Base-by-base conservation (phyloP, 2,113 vertebrate genomes). In the Girardinichthys multiradiatus region DNA sequence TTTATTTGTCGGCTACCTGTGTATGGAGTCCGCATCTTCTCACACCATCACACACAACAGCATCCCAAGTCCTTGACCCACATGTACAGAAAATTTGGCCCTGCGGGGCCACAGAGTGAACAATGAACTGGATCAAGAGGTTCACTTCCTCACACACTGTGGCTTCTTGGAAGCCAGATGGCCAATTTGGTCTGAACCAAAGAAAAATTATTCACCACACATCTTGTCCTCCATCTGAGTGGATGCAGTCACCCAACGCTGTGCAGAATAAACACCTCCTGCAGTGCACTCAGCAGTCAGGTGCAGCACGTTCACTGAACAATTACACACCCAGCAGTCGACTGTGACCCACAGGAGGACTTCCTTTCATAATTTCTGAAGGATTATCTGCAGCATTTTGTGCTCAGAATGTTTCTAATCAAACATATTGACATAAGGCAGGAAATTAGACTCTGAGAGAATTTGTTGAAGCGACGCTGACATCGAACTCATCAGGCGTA, bases 41-140 rank as follows among this genome's bases (percentile, higher is more conserved):
- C 39, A 9, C 42, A 29, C 30, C 30, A 21, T 58, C 62, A 19
- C 28, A 29, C 60, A 64, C 57, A 48, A n/a, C 63, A 21, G 15
- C 11, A 28, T 57, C 81, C 66, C 14, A 8, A 70, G 81, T 77
- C 82, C 83, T 87, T 90, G 88, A 90, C 90, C 88, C 85, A 86
- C 66, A 84, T 83, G 57, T 72, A 28, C 51, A 30, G 76, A 82
- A 73, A 45, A 19, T 72, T 72, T 0, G 4, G 39, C 74, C 86
- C 82, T 54, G 31, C 64, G 83, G 86, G 74, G 68, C 60, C 66
- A 24, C 63, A 68, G 66, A 58, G 27, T 48, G 65, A 78, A 84
- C 75, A 87, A 74, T 79, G 64, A 85, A 80, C 72, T 71, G 59
- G 85, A 84, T 87, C 83, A 87, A 59, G 70, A 67, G 74, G 68